Conservation (phyloP, 2,113 vertebrate genomes). For the Dipodomys spectabilis region DNA sequence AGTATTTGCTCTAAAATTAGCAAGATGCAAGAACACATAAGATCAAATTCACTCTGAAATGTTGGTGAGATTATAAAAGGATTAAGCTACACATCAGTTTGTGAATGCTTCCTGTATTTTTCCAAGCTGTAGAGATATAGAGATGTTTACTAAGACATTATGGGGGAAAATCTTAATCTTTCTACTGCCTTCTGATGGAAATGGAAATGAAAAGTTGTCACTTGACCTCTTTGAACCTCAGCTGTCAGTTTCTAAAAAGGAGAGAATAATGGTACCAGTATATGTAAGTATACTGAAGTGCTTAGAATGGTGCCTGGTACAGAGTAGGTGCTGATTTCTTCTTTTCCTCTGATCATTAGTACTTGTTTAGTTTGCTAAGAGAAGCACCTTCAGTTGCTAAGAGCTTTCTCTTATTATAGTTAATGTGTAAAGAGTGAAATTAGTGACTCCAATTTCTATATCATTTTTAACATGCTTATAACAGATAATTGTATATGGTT, state of each 20-base stretch:
- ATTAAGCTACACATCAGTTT: slow-evolving; percentile 5
- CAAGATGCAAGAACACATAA: background rate
- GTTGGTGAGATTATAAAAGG: slow-evolving; percentile 42
- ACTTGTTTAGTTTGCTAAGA: background rate
- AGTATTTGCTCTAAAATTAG: slow-evolving; percentile 1
- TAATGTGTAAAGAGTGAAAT: background rate
- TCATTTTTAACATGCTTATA: background rate
- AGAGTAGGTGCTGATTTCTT: background rate
- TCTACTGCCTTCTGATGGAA: background rate
- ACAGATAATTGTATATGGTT: background rate
- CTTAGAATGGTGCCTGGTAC: background rate
- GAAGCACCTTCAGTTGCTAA: background rate
- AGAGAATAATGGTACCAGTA: background rate
- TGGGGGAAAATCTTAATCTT: slow-evolving; percentile 7
- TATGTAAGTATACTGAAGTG: background rate
- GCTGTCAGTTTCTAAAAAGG: background rate
- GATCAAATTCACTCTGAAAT: slow-evolving; percentile 49
- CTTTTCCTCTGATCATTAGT: background rate
- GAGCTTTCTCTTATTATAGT: background rate
- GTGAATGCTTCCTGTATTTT: slow-evolving; percentile 19
- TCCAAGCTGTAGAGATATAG: background rate
- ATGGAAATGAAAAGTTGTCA: background rate
- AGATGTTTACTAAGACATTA: background rate
- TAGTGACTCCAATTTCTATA: background rate
- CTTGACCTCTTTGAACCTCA: background rate